phyloP scores from a whole-genome alignment of 2,888 invertebrate species.

The Nemapogon koenigi region DNA sequence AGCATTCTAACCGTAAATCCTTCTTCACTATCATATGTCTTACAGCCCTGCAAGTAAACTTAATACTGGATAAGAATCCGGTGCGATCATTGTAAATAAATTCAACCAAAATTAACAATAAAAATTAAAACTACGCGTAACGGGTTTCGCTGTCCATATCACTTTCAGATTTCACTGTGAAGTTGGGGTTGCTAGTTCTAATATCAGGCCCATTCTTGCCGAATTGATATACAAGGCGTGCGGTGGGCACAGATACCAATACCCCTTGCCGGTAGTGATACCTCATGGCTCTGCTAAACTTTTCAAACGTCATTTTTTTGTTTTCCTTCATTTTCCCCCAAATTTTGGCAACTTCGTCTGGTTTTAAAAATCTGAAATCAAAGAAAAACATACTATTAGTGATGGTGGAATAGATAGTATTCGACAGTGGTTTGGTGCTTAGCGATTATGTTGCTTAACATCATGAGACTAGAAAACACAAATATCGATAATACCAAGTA shows the following conservation, averaged over 20 bases:
- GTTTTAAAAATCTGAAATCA: conserved; percentile 76
- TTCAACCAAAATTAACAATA: too few species aligned
- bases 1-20: too few species aligned
- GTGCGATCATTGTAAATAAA: too few species aligned
- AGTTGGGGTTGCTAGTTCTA: conserved; percentile 70
- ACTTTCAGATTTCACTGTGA: conserved; percentile 42
- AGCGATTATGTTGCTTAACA: too few species aligned
- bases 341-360: conserved; percentile 83
- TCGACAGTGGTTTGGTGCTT: too few species aligned
- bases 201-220: conserved; percentile 81
- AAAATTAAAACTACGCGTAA: conserved; percentile 36
- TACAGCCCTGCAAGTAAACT: too few species aligned
- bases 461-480: too few species aligned
- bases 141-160: conserved; percentile 28
- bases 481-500: too few species aligned
- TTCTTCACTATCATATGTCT: too few species aligned
- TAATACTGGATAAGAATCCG: too few species aligned
- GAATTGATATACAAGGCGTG: conserved; percentile 81
- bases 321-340: conserved; percentile 90
- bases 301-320: conserved; percentile 91
- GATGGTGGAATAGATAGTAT: neutral
- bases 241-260: conserved; percentile 76
- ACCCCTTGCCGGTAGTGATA: conserved; percentile 83
- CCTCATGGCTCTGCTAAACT: conserved; percentile 89
- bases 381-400: conserved; percentile 14